Percentiles rank a stretch among this genome's conserved stretches.
Conservation (phyloP, 2,797 vertebrate genomes). For the Lemur catta region DNA sequence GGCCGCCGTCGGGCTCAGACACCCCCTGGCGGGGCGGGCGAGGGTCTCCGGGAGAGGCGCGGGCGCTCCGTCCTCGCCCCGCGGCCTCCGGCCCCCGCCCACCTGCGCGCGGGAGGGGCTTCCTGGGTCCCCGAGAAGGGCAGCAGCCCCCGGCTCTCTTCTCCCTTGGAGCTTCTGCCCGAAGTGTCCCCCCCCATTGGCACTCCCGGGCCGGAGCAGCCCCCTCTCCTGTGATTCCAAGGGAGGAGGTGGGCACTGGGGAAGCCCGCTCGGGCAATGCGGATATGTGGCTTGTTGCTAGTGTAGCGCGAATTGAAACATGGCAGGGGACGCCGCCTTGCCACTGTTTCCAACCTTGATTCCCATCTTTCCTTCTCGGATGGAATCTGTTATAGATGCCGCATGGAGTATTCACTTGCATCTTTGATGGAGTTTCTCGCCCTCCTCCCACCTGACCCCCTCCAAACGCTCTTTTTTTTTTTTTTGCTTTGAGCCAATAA, state of each 20-base stretch:
- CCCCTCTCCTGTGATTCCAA: background rate
- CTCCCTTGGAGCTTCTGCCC: too few species aligned
- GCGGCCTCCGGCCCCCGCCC: background rate
- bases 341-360: background rate
- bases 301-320: background rate
- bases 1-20: background rate
- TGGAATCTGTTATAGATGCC: background rate
- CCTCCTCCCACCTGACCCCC: fast-evolving
- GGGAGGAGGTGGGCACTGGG: background rate
- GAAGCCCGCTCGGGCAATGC: background rate
- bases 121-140: fast-evolving
- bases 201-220: background rate
- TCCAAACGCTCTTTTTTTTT: background rate
- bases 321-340: background rate
- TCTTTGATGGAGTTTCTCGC: background rate
- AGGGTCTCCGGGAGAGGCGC: background rate
- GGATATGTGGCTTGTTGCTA: background rate
- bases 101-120: background rate
- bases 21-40: constrained; percentile 53
- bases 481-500: background rate
- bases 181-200: fast-evolving
- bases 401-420: background rate
- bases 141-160: background rate
- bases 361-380: background rate
- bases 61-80: background rate